Conservation (phyloP, 30 jellyfish, hydroid and myxozoan species). For the Phacellophora camtschatica region DNA sequence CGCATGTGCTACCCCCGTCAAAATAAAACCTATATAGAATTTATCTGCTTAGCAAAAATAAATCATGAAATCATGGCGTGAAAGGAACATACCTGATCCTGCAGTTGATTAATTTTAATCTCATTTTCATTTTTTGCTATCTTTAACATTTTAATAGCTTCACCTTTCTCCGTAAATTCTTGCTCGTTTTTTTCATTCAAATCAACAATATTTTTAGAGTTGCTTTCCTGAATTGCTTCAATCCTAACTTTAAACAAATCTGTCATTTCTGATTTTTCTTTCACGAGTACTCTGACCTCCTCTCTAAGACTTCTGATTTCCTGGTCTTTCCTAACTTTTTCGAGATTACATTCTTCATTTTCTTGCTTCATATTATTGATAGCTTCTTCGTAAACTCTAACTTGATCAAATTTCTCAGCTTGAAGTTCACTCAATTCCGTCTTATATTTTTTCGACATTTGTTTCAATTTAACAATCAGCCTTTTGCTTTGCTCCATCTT, state of each 20-base stretch:
- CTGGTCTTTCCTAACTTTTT: slow-evolving; percentile 59
- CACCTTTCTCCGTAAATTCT: slow-evolving; percentile 22
- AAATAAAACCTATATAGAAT: too few relatives aligned
- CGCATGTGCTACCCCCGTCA: neutral
- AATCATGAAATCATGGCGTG: neutral
- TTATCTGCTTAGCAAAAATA: neutral
- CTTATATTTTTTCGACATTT: slow-evolving; percentile 52
- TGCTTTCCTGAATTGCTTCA: neutral
- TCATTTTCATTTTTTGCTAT: neutral
- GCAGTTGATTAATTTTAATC: slow-evolving; percentile 1
- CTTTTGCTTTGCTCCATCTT: slow-evolving; percentile 47
- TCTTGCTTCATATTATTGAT: slow-evolving; percentile 15
- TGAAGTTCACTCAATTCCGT: slow-evolving; percentile 38
- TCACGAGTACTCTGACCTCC: slow-evolving; percentile 66
- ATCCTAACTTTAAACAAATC: slow-evolving; percentile 8
- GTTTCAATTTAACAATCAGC: slow-evolving; percentile 36
- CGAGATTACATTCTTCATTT: slow-evolving; percentile 21
- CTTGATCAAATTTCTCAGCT: slow-evolving; percentile 62
- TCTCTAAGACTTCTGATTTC: slow-evolving; percentile 68
- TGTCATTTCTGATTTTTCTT: slow-evolving; percentile 58
- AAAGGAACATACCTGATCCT: neutral
- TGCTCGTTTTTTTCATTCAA: slow-evolving; percentile 1
- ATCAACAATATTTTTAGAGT: neutral
- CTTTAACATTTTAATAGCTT: slow-evolving; percentile 1
- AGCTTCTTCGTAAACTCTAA: slow-evolving; percentile 44